phyloP scores from a whole-genome alignment of 2,888 invertebrate species.

The Nomada ferruginata region DNA sequence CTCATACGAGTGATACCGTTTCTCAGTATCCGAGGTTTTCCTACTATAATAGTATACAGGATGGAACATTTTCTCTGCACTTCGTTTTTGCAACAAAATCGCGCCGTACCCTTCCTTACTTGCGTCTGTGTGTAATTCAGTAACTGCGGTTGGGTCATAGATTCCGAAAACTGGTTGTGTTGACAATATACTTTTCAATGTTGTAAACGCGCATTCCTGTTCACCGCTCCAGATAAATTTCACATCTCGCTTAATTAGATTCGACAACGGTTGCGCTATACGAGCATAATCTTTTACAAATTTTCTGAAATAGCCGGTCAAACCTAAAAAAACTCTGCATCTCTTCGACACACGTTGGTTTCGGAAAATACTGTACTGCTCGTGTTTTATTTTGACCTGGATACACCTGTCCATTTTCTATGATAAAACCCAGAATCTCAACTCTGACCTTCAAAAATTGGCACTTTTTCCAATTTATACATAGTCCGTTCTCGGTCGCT shows the following conservation, averaged over 20 bases:
- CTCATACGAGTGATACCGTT: constrained; percentile 9
- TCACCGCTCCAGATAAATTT: background rate
- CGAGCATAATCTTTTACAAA: constrained; percentile 1
- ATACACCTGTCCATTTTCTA: background rate
- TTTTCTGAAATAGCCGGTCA: constrained; percentile 16
- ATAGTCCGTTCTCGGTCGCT: background rate
- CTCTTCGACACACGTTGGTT: background rate
- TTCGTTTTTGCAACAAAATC: background rate
- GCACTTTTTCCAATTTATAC: constrained; percentile 12
- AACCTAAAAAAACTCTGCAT: background rate
- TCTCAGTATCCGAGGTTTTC: background rate
- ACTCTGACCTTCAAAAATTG: background rate
- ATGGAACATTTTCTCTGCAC: background rate
- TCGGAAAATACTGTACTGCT: background rate
- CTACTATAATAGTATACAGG: background rate
- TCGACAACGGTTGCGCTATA: background rate
- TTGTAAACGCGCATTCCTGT: background rate
- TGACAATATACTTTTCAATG: background rate
- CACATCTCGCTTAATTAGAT: background rate
- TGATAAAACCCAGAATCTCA: constrained; percentile 2
- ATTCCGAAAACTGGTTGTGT: background rate
- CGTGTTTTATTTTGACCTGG: background rate
- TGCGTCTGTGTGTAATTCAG: background rate
- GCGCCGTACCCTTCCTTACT: constrained; percentile 2
- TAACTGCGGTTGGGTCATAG: background rate